Evolutionary conservation across 2,113 vertebrate species (phyloP), one percentile per base, ranked within the genome.

Genomic region (Canis aureus): DNA sequence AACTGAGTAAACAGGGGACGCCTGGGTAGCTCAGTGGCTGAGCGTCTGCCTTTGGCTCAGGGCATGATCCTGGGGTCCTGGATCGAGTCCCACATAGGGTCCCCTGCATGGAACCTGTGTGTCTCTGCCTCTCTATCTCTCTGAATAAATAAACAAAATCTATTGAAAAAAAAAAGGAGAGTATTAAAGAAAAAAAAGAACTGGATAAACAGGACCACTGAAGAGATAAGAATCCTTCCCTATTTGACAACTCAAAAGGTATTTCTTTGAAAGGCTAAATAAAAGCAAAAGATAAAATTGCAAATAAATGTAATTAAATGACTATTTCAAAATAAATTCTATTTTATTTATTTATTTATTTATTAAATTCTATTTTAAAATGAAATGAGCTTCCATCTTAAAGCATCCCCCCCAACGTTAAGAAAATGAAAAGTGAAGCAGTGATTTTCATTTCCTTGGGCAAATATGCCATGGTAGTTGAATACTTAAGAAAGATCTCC

Each of bases 321-420:
- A 74, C 23, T 38, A 96, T 35, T 69, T 87, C 32, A 92, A 92
- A 89, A 71, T 84, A 15, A 81, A 93, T 55, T 66, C 29, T 85
- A 66, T 88, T 53, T 82, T 49, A 66, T 38, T 38, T 38, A 38
- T 38, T 38, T 38, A 38, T 38, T 38, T 38, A 38, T 38, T 38
- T 38, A 3, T 38, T 84, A 15, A 81, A 93, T 55, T 66, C 29
- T 85, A 66, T 88, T 53, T 82, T 49, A 66, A 93, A 91, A 71
- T 90, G 38, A 94, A 91, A 62, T 38, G 49, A 8, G 16, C 78
- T 80, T 74, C 64, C 29, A 59, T 74, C 23, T 66, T 80, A 89
- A 57, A 80, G 51, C 13, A 11, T 43, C 7, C 22, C 12, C 38
- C 38, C 6, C 0, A 6, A 38, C 38, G 17, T 74, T 9, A 43